Conservation (phyloP, 2,888 invertebrate species). For the Lepidochrysops patricia region DNA sequence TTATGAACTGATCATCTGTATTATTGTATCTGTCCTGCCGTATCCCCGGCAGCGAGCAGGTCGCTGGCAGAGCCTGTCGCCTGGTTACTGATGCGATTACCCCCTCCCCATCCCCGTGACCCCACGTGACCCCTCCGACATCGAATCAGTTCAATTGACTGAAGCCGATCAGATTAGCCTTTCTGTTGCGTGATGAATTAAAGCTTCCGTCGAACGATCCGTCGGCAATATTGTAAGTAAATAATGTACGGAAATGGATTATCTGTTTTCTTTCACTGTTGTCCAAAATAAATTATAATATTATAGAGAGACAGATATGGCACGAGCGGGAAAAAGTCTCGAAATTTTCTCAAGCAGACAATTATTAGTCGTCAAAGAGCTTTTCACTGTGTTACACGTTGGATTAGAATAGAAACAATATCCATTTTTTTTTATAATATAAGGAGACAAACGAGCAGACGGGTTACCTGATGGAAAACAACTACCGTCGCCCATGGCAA, state of each 20-base stretch:
- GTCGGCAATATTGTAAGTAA: neutral
- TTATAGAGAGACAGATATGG: too few relatives aligned
- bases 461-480: too few relatives aligned
- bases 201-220: neutral
- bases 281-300: too few relatives aligned
- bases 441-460: too few relatives aligned
- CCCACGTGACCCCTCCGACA: neutral
- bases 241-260: neutral
- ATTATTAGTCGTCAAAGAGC: too few relatives aligned
- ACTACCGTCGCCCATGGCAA: too few relatives aligned
- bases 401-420: too few relatives aligned
- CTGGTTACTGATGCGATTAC: conserved; percentile 6
- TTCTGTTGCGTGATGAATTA: conserved; percentile 1
- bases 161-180: conserved; percentile 8
- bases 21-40: neutral
- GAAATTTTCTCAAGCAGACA: too few relatives aligned
- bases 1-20: neutral
- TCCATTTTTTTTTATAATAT: too few relatives aligned
- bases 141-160: conserved; percentile 10
- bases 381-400: too few relatives aligned
- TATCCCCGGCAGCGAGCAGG: neutral
- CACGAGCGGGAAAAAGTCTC: too few relatives aligned
- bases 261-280: neutral
- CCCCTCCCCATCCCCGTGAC: neutral
- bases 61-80: neutral